Base-by-base conservation (phyloP, 2,797 vertebrate species). In the Gobio occitaniae region DNA sequence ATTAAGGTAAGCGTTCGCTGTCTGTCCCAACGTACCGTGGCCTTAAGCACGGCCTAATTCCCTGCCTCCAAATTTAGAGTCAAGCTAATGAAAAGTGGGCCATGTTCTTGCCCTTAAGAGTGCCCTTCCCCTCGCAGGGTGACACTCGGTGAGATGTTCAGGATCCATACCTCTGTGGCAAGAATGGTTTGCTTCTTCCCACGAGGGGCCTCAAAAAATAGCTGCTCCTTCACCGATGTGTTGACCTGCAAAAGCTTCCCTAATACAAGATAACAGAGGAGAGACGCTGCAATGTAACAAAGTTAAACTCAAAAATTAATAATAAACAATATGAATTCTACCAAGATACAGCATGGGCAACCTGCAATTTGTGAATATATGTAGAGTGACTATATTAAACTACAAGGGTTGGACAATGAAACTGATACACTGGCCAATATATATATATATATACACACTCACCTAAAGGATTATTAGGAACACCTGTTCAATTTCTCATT, bases 191-290 rank as follows among this genome's bases (percentile, higher is more conserved):
- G 98, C 89, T 94, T 97, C 92, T 98, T 99, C 74, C 98, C 98
- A 75, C 98, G 96, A 84, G 98, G 98, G 89, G 98, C 98, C 94
- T 99, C 98, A 81, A 99, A 99, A 92, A 99, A 99, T 89, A 99
- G 93, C 87, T 99, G 98, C 88, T 99, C 98, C 94, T 99, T 99
- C 93, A 97, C 96, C 94, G 96, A 95, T 78, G 97, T 99, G 94
- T 99, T 99, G 90, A 99, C 96, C 93, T 99, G 98, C 88, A 99
- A 95, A 87, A 99, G 97, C 91, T 99, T 99, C 72, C 98, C 98
- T 99, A 92, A 87, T 91, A 93, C 90, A 85, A 88, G 36, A 78
- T 10, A 78, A 78, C 44, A 82, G 50, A 68, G 47, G 54, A 80
- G 21, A 78, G 4, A 25, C 1, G 13, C 75, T 61, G 12, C 9